These are phyloP conservation scores for Orbicella faveolata DNA, from an alignment of 64 coral and sea anemone genomes.

Conservation along the genomic window DNA sequence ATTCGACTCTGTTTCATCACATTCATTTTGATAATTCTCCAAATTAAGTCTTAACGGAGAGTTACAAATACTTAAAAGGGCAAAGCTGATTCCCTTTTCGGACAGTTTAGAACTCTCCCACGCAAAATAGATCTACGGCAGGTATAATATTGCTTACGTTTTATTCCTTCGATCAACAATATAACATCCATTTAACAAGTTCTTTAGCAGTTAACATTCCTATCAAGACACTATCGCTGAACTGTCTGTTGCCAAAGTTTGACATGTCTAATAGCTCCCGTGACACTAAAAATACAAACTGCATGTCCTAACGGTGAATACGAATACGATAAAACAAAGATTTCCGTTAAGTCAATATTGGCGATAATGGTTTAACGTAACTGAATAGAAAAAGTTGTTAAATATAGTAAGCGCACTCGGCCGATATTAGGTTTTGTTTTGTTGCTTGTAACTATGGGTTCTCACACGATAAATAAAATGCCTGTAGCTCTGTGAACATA, in stretches of 20 bases:
- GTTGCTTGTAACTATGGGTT: not conserved
- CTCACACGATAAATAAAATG: not conserved
- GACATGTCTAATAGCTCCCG: no score
- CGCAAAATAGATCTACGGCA: no score
- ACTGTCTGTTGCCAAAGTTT: no score
- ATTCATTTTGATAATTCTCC: not conserved
- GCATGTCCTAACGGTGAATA: no score
- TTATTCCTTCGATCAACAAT: not conserved
- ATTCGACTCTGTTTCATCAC: no score
- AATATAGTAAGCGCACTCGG: not conserved
- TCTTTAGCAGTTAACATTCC: not conserved
- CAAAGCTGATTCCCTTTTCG: not conserved
- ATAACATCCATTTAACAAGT: not conserved
- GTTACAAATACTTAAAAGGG: not conserved
- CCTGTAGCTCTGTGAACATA: not conserved
- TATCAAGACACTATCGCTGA: not conserved
- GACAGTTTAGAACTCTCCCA: not conserved
- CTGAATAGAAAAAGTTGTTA: not conserved
- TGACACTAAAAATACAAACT: no score
- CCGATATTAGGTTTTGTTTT: not conserved
- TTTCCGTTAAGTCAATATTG: not conserved
- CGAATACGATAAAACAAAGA: not conserved
- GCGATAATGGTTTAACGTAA: not conserved
- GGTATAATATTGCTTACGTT: not conserved
- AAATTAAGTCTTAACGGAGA: not conserved